Conservation (phyloP, 2,113 vertebrate genomes). For the Perca schrenkii region DNA sequence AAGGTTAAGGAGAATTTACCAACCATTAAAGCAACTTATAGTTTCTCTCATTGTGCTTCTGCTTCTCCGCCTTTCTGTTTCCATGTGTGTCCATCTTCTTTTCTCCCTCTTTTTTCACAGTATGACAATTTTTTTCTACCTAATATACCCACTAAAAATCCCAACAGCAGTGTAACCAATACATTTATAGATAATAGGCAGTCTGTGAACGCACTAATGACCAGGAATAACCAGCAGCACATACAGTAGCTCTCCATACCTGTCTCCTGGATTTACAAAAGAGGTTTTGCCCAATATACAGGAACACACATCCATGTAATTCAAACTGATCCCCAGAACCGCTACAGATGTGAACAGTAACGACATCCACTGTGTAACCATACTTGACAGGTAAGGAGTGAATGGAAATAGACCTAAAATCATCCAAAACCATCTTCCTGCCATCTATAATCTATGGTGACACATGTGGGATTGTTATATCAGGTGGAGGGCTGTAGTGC, state of each 20-base stretch:
- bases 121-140: neutral
- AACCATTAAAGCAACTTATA: constrained; percentile 23
- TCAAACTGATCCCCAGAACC: constrained; percentile 52
- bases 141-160: neutral
- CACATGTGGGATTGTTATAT: constrained; percentile 34
- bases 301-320: constrained; percentile 46
- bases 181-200: neutral
- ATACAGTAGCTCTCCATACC: constrained; percentile 41
- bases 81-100: neutral
- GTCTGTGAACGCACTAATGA: constrained; percentile 1
- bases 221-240: neutral
- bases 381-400: constrained; percentile 42
- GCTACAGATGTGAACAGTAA: constrained; percentile 11
- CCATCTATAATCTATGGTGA: constrained; percentile 28
- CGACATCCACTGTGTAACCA: constrained; percentile 33
- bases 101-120: neutral
- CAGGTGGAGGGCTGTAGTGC: constrained; percentile 41
- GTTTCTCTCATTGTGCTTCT: neutral
- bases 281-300: constrained; percentile 36
- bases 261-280: constrained; percentile 57
- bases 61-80: neutral
- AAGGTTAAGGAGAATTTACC: constrained; percentile 41
- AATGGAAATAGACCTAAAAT: constrained; percentile 42
- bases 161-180: neutral
- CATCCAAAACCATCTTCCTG: constrained; percentile 37